Evolutionary conservation across 1,140 invertebrate genomes (phyloP).

Genomic region (Diachasma alloeum): DNA sequence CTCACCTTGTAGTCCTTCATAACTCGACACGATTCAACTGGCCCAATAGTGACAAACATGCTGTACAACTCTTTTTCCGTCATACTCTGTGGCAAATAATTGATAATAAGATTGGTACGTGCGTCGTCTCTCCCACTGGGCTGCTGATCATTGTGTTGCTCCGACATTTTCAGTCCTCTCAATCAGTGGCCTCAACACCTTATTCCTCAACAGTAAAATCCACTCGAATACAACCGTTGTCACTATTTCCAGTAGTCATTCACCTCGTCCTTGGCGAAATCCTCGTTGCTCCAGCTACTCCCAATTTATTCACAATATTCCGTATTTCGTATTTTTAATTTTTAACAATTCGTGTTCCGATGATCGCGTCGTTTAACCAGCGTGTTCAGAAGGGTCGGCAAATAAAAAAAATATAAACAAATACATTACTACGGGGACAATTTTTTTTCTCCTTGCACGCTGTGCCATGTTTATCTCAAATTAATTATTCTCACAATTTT

Average conservation of each 20-base stretch:
- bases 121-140: constrained; percentile 50
- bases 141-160: constrained; percentile 45
- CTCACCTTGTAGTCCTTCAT: constrained; percentile 88
- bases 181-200: background rate
- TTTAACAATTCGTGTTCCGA: constrained; percentile 2
- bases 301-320: background rate
- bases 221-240: background rate
- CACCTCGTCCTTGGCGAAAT: background rate
- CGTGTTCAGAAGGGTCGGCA: constrained; percentile 52
- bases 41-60: constrained; percentile 87
- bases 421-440: constrained; percentile 59
- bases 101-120: constrained; percentile 89
- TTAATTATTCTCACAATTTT: constrained; percentile 5
- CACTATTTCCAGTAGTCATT: background rate
- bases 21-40: constrained; percentile 88
- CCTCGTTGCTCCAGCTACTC: background rate
- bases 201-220: background rate
- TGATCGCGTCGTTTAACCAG: constrained; percentile 28
- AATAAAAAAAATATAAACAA: constrained; percentile 68
- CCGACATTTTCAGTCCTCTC: constrained; percentile 50
- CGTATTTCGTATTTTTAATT: constrained; percentile 17
- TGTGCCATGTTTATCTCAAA: background rate
- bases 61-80: constrained; percentile 89
- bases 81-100: constrained; percentile 94
- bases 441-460: constrained; percentile 37